Conservation (phyloP, 2,113 vertebrate species). For the Chaetops frenatus region DNA sequence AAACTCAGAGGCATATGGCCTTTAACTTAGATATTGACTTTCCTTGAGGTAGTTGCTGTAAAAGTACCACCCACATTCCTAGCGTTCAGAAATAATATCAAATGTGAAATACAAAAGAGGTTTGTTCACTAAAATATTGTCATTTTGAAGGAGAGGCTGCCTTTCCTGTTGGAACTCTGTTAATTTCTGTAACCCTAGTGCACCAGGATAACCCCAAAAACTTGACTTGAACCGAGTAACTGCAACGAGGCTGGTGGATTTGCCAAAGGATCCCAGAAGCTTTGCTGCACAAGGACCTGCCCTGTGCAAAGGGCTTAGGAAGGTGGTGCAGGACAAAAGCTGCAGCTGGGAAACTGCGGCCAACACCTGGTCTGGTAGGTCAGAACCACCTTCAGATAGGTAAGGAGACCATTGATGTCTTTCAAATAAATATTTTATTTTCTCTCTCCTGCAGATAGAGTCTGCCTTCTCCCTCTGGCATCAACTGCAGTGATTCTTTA, state of each 20-base stretch:
- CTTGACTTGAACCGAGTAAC: background rate
- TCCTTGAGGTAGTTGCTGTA: background rate
- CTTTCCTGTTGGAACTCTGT: rapidly evolving
- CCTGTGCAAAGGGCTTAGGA: background rate
- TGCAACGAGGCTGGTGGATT: background rate
- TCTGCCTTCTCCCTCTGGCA: background rate
- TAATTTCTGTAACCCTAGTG: background rate
- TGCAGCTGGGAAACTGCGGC: background rate
- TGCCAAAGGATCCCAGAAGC: background rate
- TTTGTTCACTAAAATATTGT: background rate
- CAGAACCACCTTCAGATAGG: background rate
- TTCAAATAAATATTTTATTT: background rate
- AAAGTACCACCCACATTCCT: background rate
- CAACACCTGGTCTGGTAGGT: background rate
- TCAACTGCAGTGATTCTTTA: background rate
- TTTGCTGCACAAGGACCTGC: background rate
- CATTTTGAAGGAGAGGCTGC: background rate
- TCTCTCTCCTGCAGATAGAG: background rate
- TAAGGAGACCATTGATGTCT: background rate
- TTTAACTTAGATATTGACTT: background rate
- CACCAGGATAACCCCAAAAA: background rate
- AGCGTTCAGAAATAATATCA: background rate
- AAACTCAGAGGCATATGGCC: background rate
- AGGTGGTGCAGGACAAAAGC: rapidly evolving
- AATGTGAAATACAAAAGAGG: background rate